phyloP scores from a whole-genome alignment of 2,797 vertebrate species.

The Helicolenus hilgendorfi region DNA sequence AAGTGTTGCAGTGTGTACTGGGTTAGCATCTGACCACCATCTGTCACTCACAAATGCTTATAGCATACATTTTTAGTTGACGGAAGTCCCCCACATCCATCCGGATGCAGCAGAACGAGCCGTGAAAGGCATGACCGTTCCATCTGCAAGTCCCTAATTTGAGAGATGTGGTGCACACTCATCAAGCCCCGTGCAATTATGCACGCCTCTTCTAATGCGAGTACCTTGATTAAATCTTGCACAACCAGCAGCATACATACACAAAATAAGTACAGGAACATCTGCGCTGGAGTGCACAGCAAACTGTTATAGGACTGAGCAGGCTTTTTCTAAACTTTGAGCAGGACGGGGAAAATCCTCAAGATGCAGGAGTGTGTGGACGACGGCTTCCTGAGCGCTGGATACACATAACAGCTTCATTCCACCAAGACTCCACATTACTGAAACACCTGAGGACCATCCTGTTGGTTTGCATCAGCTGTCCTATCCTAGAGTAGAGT shows the following conservation, averaged over 20 bases:
- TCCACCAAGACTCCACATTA: not conserved
- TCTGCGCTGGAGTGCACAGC: conserved; percentile 22
- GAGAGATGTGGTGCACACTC: conserved; percentile 59
- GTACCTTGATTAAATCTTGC: conserved; percentile 68
- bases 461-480: not conserved
- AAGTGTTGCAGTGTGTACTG: not conserved
- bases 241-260: conserved; percentile 43
- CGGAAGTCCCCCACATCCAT: conserved; percentile 6
- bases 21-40: not conserved
- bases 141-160: conserved; percentile 70
- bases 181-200: conserved; percentile 63
- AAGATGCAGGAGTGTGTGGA: not conserved
- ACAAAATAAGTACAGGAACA: conserved; percentile 29
- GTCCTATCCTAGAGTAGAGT: no score
- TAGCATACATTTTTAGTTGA: conserved; percentile 4
- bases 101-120: conserved; percentile 36
- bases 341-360: not conserved
- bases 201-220: conserved; percentile 58
- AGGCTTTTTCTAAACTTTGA: not conserved
- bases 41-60: conserved; percentile 34
- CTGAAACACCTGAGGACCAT: not conserved
- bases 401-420: not conserved
- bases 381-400: not conserved
- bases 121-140: conserved; percentile 68
- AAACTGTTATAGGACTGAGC: conserved; percentile 1